Evolutionary conservation across 2,888 invertebrate genomes (phyloP).

Genomic region (Doris montereyensis): DNA sequence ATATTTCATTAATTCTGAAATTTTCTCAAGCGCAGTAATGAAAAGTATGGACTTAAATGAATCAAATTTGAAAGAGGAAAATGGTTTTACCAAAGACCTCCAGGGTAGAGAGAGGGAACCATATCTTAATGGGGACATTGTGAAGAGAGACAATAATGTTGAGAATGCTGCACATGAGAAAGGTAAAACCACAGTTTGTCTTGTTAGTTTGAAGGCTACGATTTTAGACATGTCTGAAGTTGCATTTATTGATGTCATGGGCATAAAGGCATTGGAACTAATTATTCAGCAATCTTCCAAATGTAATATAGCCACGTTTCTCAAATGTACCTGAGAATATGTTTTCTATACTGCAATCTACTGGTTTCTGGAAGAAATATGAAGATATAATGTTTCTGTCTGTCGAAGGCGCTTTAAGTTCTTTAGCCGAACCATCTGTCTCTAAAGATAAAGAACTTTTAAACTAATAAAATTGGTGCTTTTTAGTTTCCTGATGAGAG

Average conservation of each 20-base stretch:
- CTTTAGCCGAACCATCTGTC: background rate
- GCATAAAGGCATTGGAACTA: constrained; percentile 41
- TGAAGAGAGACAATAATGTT: too few species aligned
- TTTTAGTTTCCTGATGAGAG: too few species aligned
- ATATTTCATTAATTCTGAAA: constrained; percentile 72
- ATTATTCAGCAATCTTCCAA: constrained; percentile 38
- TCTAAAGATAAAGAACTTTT: too few species aligned
- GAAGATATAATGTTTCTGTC: constrained; percentile 33
- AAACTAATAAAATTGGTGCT: too few species aligned
- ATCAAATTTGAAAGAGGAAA: too few species aligned
- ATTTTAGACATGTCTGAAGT: constrained; percentile 40
- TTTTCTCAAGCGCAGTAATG: constrained; percentile 61
- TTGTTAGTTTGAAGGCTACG: constrained; percentile 30
- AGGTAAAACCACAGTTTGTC: background rate
- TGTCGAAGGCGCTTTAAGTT: constrained; percentile 35
- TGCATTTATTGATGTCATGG: constrained; percentile 44
- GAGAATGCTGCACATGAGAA: too few species aligned
- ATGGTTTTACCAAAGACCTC: too few species aligned
- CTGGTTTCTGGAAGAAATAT: constrained; percentile 41
- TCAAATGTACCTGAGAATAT: constrained; percentile 37
- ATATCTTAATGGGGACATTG: too few species aligned
- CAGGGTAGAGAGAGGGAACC: too few species aligned
- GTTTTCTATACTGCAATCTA: constrained; percentile 37
- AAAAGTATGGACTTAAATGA: constrained; percentile 43
- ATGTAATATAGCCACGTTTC: constrained; percentile 29